phyloP scores from a whole-genome alignment of 1,140 invertebrate species.

The Leptonema lineaticorne region DNA sequence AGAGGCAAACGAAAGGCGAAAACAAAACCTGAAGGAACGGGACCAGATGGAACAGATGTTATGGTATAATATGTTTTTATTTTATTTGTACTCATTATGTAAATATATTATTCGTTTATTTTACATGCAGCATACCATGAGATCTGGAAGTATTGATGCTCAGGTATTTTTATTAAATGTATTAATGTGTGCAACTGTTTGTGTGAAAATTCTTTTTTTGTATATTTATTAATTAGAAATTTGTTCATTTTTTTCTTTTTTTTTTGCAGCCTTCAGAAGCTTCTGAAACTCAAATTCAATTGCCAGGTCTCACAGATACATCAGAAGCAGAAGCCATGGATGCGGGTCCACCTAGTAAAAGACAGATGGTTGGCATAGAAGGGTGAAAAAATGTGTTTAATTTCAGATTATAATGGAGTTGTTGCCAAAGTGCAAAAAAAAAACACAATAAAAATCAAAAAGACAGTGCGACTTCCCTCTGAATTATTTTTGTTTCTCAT shows the following conservation, averaged over 20 bases:
- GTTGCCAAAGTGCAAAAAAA: constrained; percentile 26
- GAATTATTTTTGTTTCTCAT: not conserved
- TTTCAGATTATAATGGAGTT: no score
- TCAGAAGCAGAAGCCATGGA: constrained; percentile 54
- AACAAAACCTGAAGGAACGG: constrained; percentile 58
- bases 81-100: not conserved
- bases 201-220: not conserved
- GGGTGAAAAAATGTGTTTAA: constrained; percentile 28
- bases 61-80: constrained; percentile 53
- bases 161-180: constrained; percentile 56
- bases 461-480: constrained; percentile 23
- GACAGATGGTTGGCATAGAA: constrained; percentile 41
- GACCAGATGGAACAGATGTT: constrained; percentile 63
- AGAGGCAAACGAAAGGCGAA: constrained; percentile 52
- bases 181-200: not conserved
- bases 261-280: constrained; percentile 69
- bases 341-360: constrained; percentile 54
- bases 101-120: constrained; percentile 31
- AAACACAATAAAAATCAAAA: constrained; percentile 15
- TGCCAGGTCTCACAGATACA: constrained; percentile 67
- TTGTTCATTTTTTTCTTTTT: not conserved
- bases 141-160: constrained; percentile 65
- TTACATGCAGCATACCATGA: constrained; percentile 63
- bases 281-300: constrained; percentile 72
- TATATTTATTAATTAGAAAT: not conserved